These are phyloP conservation scores for Disparrhopalites patrizii DNA, from an alignment of 2,888 invertebrate genomes.

Conservation along the genomic window DNA sequence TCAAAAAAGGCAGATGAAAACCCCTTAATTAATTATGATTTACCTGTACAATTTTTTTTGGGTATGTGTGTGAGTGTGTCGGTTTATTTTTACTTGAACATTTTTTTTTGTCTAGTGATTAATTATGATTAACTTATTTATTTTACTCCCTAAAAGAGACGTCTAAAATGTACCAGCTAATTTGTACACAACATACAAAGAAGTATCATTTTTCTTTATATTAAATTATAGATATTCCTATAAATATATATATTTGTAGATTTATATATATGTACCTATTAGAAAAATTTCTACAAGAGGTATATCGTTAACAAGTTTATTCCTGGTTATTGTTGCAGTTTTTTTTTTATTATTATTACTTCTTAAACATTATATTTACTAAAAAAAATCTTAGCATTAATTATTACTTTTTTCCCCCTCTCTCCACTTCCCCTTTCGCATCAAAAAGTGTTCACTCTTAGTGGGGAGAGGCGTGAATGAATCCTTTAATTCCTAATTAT, in stretches of 20 bases:
- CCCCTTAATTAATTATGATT: neutral
- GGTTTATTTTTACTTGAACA: too few species aligned
- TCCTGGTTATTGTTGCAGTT: neutral
- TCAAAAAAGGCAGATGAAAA: conserved; percentile 5
- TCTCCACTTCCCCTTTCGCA: too few species aligned
- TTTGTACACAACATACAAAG: conserved; percentile 28
- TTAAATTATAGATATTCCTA: neutral
- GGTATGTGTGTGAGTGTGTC: too few species aligned
- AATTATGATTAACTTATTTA: conserved; percentile 11
- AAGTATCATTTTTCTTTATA: neutral
- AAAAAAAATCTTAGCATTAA: too few species aligned
- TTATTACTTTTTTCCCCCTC: too few species aligned
- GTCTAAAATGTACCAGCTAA: conserved; percentile 10
- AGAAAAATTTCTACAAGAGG: conserved; percentile 17
- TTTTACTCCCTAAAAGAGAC: neutral
- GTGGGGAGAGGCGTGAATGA: too few species aligned
- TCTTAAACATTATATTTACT: neutral
- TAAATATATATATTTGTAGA: conserved; percentile 4
- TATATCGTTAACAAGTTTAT: conserved; percentile 22
- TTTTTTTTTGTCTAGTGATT: too few species aligned
- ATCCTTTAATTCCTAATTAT: too few species aligned
- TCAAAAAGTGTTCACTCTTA: too few species aligned
- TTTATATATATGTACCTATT: conserved; percentile 10
- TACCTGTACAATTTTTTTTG: neutral
- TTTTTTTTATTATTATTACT: conserved; percentile 5